These are phyloP conservation scores for Eurypyga helias DNA, from an alignment of 2,113 vertebrate species.

Conservation along the genomic window DNA sequence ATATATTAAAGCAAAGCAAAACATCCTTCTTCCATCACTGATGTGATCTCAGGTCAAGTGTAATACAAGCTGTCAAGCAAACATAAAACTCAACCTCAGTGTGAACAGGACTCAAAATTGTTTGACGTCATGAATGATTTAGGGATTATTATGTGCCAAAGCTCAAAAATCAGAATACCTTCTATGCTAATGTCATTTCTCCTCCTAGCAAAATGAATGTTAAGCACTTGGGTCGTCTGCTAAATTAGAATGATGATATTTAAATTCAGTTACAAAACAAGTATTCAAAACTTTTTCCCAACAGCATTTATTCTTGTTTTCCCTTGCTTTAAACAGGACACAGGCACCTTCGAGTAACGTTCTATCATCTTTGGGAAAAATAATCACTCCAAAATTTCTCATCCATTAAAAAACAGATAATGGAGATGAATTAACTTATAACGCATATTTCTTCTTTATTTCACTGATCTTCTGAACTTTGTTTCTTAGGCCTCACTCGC, in stretches of 20 bases:
- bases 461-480: background rate
- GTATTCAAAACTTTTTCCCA: background rate
- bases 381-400: background rate
- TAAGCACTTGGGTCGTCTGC: background rate
- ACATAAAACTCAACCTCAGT: background rate
- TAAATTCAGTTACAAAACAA: background rate
- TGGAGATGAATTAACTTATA: background rate
- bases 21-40: background rate
- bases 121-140: conserved; percentile 3
- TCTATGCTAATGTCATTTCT: background rate
- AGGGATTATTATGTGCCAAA: conserved; percentile 40
- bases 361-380: background rate
- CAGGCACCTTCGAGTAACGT: background rate
- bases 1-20: background rate
- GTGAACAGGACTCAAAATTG: conserved; percentile 7
- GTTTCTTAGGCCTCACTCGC: background rate
- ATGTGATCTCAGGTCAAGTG: conserved; percentile 5
- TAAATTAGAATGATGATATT: background rate
- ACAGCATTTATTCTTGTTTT: conserved; percentile 8
- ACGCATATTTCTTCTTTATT: background rate
- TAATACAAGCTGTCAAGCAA: background rate
- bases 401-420: background rate
- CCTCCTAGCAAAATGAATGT: background rate
- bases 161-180: background rate
- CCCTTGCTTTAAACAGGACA: background rate